Evolutionary conservation across 2,888 invertebrate species (phyloP), one percentile per base, ranked within the genome.

Genomic region (Plusia festucae): DNA sequence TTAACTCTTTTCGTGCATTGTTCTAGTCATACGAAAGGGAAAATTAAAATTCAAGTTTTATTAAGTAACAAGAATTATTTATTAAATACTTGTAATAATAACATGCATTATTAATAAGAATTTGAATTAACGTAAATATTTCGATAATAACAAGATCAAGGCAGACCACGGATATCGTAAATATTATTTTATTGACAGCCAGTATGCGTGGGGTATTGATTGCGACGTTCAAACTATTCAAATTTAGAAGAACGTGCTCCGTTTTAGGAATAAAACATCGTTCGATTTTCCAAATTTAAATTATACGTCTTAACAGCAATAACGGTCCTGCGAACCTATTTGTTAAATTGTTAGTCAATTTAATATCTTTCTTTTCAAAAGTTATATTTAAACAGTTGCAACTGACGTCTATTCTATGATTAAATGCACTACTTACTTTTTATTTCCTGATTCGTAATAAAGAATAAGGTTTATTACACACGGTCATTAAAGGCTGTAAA

Each of bases 201-300:
- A 51, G 56, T 59, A 56, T 20, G 70, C 71, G 79, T 79, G 65
- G 76, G 69, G 46, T 27, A 79, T 67, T 67, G 57, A 64, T 62
- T 76, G 71, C 76, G 70, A 76, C 65, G 56, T 81, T 81, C 52
- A 67, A 71, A 76, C 64, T 76, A 54, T 81, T 81, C 53, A 67
- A 71, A 76, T 65, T 76, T 81, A 54, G 71, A 79, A 71, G 13
- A 54, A 59, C 62, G 56, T 65, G 46, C 22, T 53, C 54, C 62
- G 53, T 71, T 55, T 68, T 65, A 49, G 62, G 80, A 70, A 65
- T 70, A 62, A 68, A 73, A 70, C 52, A 53, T 51, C 34, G 52
- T 64, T 66, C 24, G 54, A 52, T 65, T 52, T 58, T 68, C 57
- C 30, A 67, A 70, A 76, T 67, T 49, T 4, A 56, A 9, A 55